Conservation (phyloP, 2,797 vertebrate species). For the Lacerta agilis region DNA sequence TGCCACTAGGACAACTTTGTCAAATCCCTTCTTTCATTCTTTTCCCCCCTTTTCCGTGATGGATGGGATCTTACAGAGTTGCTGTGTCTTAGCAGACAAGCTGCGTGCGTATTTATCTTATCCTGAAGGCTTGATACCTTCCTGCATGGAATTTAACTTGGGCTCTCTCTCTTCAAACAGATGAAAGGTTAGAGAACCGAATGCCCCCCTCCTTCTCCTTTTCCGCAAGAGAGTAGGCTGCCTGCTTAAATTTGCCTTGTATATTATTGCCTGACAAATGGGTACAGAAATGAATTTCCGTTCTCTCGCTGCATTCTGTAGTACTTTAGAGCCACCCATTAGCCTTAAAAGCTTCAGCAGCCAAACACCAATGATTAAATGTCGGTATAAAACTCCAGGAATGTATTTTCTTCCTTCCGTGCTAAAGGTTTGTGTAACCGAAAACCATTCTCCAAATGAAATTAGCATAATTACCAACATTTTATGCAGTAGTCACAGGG, state of each 20-base stretch:
- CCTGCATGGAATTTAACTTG: constrained; percentile 59
- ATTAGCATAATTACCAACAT: constrained; percentile 67
- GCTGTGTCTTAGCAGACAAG: constrained; percentile 49
- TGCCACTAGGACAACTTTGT: constrained; percentile 48
- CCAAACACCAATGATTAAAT: constrained; percentile 47
- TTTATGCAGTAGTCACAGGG: constrained; percentile 46
- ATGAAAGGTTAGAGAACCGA: constrained; percentile 57
- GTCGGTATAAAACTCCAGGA: background rate
- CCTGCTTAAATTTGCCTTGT: constrained; percentile 46
- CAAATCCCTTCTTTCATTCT: constrained; percentile 14
- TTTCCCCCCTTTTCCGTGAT: background rate
- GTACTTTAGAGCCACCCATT: constrained; percentile 57
- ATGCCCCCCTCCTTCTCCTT: constrained; percentile 29
- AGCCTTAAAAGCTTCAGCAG: constrained; percentile 64
- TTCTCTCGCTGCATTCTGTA: constrained; percentile 39
- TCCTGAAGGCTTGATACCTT: constrained; percentile 51
- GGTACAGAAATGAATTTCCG: constrained; percentile 66
- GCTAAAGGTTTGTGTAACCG: constrained; percentile 42
- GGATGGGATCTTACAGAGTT: constrained; percentile 48
- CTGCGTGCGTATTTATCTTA: constrained; percentile 62
- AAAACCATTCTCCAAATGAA: constrained; percentile 64
- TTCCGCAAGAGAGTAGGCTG: constrained; percentile 41
- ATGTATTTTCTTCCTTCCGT: background rate
- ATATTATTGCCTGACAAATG: constrained; percentile 58
- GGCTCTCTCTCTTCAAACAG: constrained; percentile 58